Evolutionary conservation across 2,797 vertebrate species (phyloP).

Genomic region (Tokudaia muenninki): DNA sequence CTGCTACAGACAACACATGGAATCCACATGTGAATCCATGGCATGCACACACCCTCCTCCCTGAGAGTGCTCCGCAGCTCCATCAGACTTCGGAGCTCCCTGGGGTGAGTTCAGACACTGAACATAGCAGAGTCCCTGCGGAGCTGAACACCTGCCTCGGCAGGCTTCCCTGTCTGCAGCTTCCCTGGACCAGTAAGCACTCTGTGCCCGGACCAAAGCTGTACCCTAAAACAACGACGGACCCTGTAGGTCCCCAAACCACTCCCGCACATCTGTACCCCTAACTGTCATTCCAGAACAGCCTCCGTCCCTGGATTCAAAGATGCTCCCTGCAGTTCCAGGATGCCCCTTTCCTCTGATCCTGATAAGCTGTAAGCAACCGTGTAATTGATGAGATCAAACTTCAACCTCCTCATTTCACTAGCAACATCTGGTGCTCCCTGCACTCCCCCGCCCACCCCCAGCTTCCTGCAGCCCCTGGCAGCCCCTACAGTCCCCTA

Average conservation of each 20-base stretch:
- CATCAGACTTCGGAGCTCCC: not conserved
- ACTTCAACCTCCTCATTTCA: not conserved
- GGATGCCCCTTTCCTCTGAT: not conserved
- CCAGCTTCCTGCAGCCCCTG: accelerated
- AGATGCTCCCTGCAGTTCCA: not conserved
- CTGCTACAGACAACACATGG: no score
- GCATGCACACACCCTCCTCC: not conserved
- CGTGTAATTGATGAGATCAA: not conserved
- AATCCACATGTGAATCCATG: not conserved
- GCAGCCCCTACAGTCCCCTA: not conserved
- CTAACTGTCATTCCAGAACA: not conserved
- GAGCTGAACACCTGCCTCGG: not conserved
- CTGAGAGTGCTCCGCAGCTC: no score
- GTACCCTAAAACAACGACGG: no score
- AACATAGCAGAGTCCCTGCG: no score
- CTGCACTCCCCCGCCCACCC: not conserved
- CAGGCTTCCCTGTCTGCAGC: not conserved
- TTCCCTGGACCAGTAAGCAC: not conserved
- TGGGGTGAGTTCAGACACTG: not conserved
- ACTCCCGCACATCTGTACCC: not conserved
- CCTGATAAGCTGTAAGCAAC: not conserved
- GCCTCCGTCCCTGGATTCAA: not conserved
- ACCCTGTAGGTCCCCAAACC: no score
- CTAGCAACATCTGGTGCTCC: no score
- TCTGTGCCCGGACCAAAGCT: not conserved